Percentiles rank a stretch among this genome's conserved stretches.
phyloP scores from a whole-genome alignment of 2,888 invertebrate genomes.

The Electrophaes corylata region DNA sequence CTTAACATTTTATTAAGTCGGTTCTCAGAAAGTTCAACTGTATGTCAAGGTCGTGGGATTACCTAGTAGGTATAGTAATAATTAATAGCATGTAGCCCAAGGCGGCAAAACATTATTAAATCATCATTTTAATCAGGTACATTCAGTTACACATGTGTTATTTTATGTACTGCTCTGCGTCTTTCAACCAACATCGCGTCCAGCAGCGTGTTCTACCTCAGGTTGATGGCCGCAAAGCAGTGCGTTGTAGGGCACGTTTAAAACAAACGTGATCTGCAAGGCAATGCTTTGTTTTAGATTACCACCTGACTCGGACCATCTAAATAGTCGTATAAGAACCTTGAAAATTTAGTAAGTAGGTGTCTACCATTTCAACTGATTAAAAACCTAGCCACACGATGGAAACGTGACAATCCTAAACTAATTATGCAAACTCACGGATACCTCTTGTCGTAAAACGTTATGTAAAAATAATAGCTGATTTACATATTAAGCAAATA shows the following conservation, averaged over 20 bases:
- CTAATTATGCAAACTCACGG: constrained; percentile 8
- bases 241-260: no score
- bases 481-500: constrained; percentile 17
- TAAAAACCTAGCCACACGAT: constrained; percentile 5
- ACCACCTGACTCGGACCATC: no score
- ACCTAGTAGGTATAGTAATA: neutral
- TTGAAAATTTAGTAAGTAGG: neutral
- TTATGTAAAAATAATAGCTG: constrained; percentile 15
- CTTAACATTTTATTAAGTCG: neutral
- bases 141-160: neutral
- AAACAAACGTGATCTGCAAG: no score
- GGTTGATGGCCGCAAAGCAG: no score
- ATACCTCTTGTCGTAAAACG: constrained; percentile 14
- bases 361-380: neutral
- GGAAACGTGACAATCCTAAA: constrained; percentile 4
- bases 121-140: no score
- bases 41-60: constrained; percentile 25
- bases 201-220: no score
- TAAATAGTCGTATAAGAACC: no score
- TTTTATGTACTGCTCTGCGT: no score
- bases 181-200: no score
- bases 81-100: constrained; percentile 2
- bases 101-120: constrained; percentile 8
- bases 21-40: constrained; percentile 26
- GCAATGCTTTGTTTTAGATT: no score